A percentile compares a stretch with the other conserved stretches of the same genome.
Conservation (phyloP, 2,113 vertebrate species). For the Zootoca vivipara region DNA sequence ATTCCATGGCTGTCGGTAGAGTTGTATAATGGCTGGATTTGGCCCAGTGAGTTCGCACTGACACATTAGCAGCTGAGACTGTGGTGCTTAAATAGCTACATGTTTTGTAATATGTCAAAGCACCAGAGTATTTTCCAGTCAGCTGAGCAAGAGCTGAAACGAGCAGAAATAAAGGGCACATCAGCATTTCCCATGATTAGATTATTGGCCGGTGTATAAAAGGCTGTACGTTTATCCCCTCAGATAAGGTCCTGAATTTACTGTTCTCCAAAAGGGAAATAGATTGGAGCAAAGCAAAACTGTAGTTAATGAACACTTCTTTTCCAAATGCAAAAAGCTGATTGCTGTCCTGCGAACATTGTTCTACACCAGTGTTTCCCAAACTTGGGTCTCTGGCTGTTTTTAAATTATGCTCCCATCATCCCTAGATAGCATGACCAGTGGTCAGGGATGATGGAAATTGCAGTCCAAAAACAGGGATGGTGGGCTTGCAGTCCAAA, state of each 20-base stretch:
- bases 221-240: constrained; percentile 22
- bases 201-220: neutral
- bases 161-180: constrained; percentile 15
- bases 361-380: neutral
- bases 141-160: constrained; percentile 21
- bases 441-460: too few species aligned
- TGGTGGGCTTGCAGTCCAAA: too few species aligned
- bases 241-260: constrained; percentile 6
- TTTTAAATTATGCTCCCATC: too few species aligned
- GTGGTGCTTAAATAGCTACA: neutral
- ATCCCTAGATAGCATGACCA: too few species aligned
- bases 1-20: neutral
- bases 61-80: constrained; percentile 12
- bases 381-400: too few species aligned
- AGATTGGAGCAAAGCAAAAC: constrained; percentile 25
- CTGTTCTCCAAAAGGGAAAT: constrained; percentile 12
- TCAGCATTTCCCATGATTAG: constrained; percentile 38
- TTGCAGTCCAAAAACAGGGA: too few species aligned
- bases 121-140: constrained; percentile 9
- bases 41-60: neutral
- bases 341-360: neutral
- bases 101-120: constrained; percentile 21
- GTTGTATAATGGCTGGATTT: neutral
- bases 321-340: neutral
- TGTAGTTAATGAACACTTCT: constrained; percentile 23